Percentiles rank a stretch among this genome's conserved stretches.
phyloP scores from a whole-genome alignment of 2,888 invertebrate genomes.

The Beris morrisii region DNA sequence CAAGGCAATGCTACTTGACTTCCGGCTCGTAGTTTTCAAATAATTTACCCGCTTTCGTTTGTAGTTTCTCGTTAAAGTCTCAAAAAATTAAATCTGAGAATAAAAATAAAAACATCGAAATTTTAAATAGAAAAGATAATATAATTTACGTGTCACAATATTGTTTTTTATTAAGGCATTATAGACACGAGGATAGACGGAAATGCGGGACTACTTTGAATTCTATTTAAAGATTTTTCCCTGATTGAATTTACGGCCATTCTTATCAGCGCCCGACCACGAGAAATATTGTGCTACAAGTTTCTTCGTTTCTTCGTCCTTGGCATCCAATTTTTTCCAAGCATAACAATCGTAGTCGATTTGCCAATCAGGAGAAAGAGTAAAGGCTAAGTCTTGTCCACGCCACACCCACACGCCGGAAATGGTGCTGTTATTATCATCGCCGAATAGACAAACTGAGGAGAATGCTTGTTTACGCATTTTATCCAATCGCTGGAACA shows the following conservation, averaged over 20 bases:
- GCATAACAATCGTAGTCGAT: conserved; percentile 95
- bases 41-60: no score
- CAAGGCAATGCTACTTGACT: no score
- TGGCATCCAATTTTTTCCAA: conserved; percentile 91
- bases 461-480: conserved; percentile 97
- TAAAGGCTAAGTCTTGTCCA: conserved; percentile 90
- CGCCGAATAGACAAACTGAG: conserved; percentile 90
- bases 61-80: no score
- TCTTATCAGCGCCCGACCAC: conserved; percentile 84
- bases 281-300: conserved; percentile 87
- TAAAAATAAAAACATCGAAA: no score
- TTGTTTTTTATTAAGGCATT: conserved; percentile 6
- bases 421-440: conserved; percentile 88
- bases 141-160: conserved; percentile 8
- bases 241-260: conserved; percentile 93
- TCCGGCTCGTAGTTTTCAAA: no score
- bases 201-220: background rate
- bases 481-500: conserved; percentile 98
- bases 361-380: conserved; percentile 90
- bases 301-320: conserved; percentile 77
- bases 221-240: conserved; percentile 98
- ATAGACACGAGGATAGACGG: background rate
- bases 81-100: no score
- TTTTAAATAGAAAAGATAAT: conserved; percentile 10
- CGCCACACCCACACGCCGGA: conserved; percentile 99